These are phyloP conservation scores for Iguana delicatissima DNA, from an alignment of 2,797 vertebrate genomes.

Conservation along the genomic window DNA sequence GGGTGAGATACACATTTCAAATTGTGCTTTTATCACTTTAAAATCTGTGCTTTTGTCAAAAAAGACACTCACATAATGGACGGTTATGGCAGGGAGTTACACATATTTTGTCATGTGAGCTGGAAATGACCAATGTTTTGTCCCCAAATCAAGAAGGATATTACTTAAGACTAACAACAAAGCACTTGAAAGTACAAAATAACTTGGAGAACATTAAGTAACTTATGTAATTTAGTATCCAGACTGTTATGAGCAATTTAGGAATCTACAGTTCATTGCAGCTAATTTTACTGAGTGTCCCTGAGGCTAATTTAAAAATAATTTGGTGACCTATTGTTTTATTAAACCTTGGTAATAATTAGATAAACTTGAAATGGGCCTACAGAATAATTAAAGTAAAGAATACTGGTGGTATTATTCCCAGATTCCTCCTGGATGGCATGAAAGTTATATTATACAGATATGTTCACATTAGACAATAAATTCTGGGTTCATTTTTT, in stretches of 20 bases:
- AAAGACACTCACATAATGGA: not conserved
- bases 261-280: slow-evolving; percentile 11
- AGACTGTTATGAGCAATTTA: not conserved
- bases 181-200: not conserved
- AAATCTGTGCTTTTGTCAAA: not conserved
- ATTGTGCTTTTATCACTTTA: not conserved
- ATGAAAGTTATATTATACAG: not conserved
- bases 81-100: too few species aligned
- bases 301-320: slow-evolving; percentile 27
- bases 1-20: not conserved
- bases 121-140: not conserved
- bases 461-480: not conserved
- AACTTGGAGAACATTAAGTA: not conserved
- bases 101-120: not conserved
- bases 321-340: slow-evolving; percentile 28
- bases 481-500: not conserved
- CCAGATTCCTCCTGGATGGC: not conserved
- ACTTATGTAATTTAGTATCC: slow-evolving; percentile 7
- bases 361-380: slow-evolving; percentile 28
- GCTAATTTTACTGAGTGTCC: slow-evolving; percentile 11
- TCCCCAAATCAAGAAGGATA: not conserved
- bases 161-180: not conserved
- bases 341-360: slow-evolving; percentile 26
- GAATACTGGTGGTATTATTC: slow-evolving; percentile 20
- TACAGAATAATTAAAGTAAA: slow-evolving; percentile 24